A percentile compares a stretch with the other conserved stretches of the same genome.
phyloP scores from a whole-genome alignment of 2,113 vertebrate genomes.

The Heterotilapia buettikoferi region DNA sequence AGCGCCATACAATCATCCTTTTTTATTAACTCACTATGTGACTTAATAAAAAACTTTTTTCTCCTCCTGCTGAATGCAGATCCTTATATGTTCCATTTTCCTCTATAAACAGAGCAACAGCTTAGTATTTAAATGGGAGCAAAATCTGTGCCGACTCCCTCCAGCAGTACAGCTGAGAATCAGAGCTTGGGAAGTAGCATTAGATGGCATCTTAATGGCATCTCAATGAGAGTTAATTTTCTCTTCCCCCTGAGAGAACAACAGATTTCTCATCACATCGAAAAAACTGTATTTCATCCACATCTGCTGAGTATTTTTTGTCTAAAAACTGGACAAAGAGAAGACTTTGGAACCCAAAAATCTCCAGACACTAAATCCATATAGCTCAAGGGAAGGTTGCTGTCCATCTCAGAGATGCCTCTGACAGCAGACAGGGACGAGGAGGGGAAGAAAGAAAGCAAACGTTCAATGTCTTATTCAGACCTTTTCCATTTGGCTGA shows the following conservation, averaged over 20 bases:
- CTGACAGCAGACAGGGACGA: not conserved
- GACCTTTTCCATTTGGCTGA: constrained; percentile 42
- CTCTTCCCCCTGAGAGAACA: not conserved
- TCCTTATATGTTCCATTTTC: not conserved
- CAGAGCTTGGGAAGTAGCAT: not conserved
- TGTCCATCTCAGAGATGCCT: not conserved
- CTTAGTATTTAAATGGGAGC: not conserved
- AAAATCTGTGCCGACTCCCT: not conserved
- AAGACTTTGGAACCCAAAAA: not conserved
- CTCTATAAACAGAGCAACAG: constrained; percentile 17
- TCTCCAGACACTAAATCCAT: not conserved
- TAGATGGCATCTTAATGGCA: not conserved
- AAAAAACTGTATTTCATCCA: not conserved
- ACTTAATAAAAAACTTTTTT: not conserved
- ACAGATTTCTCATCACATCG: not conserved
- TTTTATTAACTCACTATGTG: not conserved
- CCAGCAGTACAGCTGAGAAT: not conserved
- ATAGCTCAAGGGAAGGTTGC: not conserved
- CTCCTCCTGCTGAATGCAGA: not conserved
- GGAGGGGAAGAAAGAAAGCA: not conserved
- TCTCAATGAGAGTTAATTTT: not conserved
- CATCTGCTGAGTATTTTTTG: not conserved
- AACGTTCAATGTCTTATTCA: constrained; percentile 38
- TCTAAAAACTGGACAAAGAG: not conserved
- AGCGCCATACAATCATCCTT: not conserved